These are phyloP conservation scores for Melieria crassipennis DNA, from an alignment of 2,888 invertebrate species.

Conservation along the genomic window DNA sequence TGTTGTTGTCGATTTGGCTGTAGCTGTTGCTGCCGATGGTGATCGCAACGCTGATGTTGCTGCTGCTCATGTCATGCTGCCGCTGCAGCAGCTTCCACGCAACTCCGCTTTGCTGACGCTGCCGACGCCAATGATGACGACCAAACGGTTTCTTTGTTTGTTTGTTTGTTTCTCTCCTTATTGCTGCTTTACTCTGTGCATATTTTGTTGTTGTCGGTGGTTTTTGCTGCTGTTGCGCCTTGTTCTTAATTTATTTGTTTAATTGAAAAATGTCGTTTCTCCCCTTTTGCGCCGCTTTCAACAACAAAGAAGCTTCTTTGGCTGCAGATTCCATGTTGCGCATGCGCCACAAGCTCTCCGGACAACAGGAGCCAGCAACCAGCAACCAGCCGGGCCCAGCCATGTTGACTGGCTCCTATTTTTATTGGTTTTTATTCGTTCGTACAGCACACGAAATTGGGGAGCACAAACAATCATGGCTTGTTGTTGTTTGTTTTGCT, in stretches of 20 bases:
- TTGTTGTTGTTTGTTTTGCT: neutral
- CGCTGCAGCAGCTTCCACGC: no score
- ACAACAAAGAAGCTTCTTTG: slow-evolving; percentile 31
- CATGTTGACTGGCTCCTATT: neutral
- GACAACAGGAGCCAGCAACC: neutral
- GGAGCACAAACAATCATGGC: neutral
- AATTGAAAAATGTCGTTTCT: slow-evolving; percentile 61
- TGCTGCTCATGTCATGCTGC: slow-evolving; percentile 15
- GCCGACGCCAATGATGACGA: no score
- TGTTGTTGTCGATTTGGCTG: slow-evolving; percentile 3
- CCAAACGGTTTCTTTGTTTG: no score
- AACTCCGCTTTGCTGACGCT: no score
- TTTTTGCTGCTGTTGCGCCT: slow-evolving; percentile 30
- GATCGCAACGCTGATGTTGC: slow-evolving; percentile 36
- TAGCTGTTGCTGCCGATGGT: slow-evolving; percentile 27
- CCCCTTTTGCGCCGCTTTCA: slow-evolving; percentile 23
- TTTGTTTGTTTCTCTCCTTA: slow-evolving; percentile 32
- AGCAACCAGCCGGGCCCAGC: neutral
- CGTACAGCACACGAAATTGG: neutral
- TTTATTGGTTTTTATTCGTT: neutral
- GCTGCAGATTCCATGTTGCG: slow-evolving; percentile 36
- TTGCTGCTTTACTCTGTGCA: slow-evolving; percentile 13
- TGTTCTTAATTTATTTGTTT: slow-evolving; percentile 58
- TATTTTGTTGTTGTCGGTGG: neutral
- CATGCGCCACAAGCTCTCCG: slow-evolving; percentile 35